phyloP scores from a whole-genome alignment of 2,888 invertebrate genomes.

The Arctia plantaginis region DNA sequence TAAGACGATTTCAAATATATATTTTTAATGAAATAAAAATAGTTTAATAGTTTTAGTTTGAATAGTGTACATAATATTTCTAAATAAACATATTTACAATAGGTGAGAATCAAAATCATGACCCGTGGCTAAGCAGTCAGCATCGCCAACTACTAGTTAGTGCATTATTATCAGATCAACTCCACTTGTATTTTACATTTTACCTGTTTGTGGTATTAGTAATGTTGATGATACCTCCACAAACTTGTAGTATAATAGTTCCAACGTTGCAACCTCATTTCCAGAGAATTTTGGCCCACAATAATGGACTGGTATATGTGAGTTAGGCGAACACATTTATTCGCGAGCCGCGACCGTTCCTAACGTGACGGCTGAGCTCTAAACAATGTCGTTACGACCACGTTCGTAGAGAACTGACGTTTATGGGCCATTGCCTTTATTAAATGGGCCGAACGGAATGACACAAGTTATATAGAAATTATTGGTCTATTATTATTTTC shows the following conservation, averaged over 20 bases:
- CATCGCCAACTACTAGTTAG: too few relatives aligned
- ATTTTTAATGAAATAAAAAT: too few relatives aligned
- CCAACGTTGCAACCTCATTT: not conserved
- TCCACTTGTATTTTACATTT: too few relatives aligned
- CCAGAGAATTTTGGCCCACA: not conserved
- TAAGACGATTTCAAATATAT: too few relatives aligned
- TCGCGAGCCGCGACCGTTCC: constrained; percentile 38
- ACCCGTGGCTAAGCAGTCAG: too few relatives aligned
- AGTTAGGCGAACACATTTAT: constrained; percentile 24
- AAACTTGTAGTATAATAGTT: not conserved
- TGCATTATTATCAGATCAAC: too few relatives aligned
- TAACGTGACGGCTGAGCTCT: constrained; percentile 45
- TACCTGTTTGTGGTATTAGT: too few relatives aligned
- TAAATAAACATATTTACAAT: too few relatives aligned
- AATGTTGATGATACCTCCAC: not conserved
- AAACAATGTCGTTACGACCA: constrained; percentile 52
- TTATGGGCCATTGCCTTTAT: constrained; percentile 51
- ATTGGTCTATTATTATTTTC: constrained; percentile 50
- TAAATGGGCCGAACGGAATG: constrained; percentile 53
- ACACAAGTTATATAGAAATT: constrained; percentile 50
- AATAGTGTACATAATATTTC: too few relatives aligned
- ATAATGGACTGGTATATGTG: constrained; percentile 18
- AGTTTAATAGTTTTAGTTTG: too few relatives aligned
- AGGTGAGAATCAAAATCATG: too few relatives aligned
- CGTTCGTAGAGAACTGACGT: constrained; percentile 48